Percentiles rank a stretch among this genome's conserved stretches.
Conservation (phyloP, 2,113 vertebrate species). For the Zingel zingel region DNA sequence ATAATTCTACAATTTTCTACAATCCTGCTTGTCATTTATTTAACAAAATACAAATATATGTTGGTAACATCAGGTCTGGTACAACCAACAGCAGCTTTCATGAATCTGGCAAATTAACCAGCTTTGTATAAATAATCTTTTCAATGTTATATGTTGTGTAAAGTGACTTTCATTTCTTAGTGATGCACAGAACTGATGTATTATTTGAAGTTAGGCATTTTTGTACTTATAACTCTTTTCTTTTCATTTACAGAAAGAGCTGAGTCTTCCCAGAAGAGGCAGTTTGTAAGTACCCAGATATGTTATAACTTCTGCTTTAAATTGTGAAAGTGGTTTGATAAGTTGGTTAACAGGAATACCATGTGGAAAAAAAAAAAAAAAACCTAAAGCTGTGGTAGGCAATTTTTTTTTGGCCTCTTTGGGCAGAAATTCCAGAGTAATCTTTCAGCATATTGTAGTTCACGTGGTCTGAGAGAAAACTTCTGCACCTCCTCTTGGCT, state of each 20-base stretch:
- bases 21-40: neutral
- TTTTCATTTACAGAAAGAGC: slow-evolving; percentile 92
- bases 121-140: neutral
- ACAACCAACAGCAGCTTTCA: neutral
- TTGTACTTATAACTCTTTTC: slow-evolving; percentile 30
- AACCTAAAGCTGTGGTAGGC: too few species aligned
- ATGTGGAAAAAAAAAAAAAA: too few species aligned
- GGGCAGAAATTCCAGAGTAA: too few species aligned
- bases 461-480: too few species aligned
- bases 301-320: neutral
- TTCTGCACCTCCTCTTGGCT: too few species aligned
- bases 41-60: too few species aligned
- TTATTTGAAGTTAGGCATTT: neutral
- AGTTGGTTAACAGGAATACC: too few species aligned
- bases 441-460: too few species aligned
- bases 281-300: slow-evolving; percentile 92
- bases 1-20: neutral
- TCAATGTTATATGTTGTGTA: neutral
- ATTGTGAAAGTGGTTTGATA: too few species aligned
- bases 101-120: neutral
- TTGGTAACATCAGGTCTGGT: neutral
- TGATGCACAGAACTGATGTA: neutral
- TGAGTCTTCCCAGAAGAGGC: slow-evolving; percentile 98
- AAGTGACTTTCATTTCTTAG: neutral
- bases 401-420: too few species aligned